Conservation (phyloP, 2,888 invertebrate genomes). For the Brachylomia viminalis region DNA sequence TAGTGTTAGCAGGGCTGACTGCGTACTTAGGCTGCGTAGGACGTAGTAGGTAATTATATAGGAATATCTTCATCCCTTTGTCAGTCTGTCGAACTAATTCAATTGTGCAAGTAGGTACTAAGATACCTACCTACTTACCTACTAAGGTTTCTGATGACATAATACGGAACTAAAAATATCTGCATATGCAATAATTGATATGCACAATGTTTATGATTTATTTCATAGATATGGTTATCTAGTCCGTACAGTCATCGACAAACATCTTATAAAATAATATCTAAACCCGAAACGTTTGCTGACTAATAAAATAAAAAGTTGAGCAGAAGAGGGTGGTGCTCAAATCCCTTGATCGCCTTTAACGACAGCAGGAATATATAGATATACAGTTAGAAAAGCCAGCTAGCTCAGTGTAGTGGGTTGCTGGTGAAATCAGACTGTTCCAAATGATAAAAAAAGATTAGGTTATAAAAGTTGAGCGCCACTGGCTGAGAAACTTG, state of each 20-base stretch:
- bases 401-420: too few relatives aligned
- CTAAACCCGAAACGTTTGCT: neutral
- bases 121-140: neutral
- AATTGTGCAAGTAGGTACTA: slow-evolving; percentile 22
- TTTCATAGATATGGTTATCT: slow-evolving; percentile 45
- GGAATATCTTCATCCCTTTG: too few relatives aligned
- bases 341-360: too few relatives aligned
- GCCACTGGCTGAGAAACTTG: neutral
- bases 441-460: neutral
- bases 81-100: slow-evolving; percentile 17
- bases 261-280: neutral
- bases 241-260: slow-evolving; percentile 39
- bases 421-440: neutral
- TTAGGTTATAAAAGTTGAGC: neutral
- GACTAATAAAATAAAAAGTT: neutral
- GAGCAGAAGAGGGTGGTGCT: too few relatives aligned
- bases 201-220: slow-evolving; percentile 51
- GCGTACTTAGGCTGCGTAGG: neutral
- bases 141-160: slow-evolving; percentile 38
- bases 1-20: neutral
- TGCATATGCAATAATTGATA: slow-evolving; percentile 50
- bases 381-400: too few relatives aligned
- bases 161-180: slow-evolving; percentile 56
- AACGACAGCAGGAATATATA: too few relatives aligned
- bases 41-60: neutral